A percentile compares a stretch with the other conserved stretches of the same genome.
Conservation (phyloP, 2,888 invertebrate species). For the Dasysyrphus albostriatus region DNA sequence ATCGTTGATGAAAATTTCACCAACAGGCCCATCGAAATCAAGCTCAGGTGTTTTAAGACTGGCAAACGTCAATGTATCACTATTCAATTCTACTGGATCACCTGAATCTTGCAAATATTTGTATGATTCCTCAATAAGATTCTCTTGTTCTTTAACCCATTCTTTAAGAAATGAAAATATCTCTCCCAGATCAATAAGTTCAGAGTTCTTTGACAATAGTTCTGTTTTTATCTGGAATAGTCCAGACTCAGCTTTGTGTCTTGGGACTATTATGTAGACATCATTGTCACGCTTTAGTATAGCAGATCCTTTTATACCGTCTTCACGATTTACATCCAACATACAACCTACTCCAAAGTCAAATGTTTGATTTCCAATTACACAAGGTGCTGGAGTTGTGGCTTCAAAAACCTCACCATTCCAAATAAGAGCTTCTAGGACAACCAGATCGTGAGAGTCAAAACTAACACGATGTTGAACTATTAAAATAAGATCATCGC, state of each 20-base stretch:
- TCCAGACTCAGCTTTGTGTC: conserved; percentile 80
- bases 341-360: conserved; percentile 81
- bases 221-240: conserved; percentile 80
- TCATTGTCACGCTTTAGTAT: conserved; percentile 78
- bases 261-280: conserved; percentile 81
- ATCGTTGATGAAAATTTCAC: conserved; percentile 79
- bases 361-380: conserved; percentile 77
- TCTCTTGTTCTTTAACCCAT: conserved; percentile 80
- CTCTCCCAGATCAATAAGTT: conserved; percentile 80
- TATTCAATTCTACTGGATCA: neutral
- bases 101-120: conserved; percentile 57
- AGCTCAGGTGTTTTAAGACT: conserved; percentile 78
- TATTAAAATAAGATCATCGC: conserved; percentile 83
- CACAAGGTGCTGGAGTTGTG: conserved; percentile 80
- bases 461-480: conserved; percentile 83
- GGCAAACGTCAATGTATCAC: conserved; percentile 66
- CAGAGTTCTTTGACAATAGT: conserved; percentile 80
- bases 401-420: conserved; percentile 82
- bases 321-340: conserved; percentile 80
- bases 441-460: conserved; percentile 80
- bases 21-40: conserved; percentile 77
- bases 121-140: conserved; percentile 77
- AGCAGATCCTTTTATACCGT: conserved; percentile 80
- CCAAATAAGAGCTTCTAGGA: conserved; percentile 83
- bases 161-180: conserved; percentile 79